phyloP scores from a whole-genome alignment of 2,888 invertebrate species.

The Cistogaster globosa region DNA sequence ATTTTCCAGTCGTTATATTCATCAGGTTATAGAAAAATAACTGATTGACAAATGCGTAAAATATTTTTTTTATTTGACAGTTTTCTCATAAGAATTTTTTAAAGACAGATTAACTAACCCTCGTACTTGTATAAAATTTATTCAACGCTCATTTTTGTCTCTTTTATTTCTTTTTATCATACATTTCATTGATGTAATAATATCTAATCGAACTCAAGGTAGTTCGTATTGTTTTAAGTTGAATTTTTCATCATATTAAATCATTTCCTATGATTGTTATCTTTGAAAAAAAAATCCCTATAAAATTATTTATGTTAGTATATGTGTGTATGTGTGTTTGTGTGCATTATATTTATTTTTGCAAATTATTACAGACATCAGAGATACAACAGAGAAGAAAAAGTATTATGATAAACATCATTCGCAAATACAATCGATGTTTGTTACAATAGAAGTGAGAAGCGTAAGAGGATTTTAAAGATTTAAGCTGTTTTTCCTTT shows the following conservation, averaged over 20 bases:
- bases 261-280: constrained; percentile 45
- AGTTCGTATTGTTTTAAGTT: constrained; percentile 29
- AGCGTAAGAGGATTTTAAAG: constrained; percentile 67
- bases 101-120: no score
- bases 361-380: background rate
- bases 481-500: constrained; percentile 66
- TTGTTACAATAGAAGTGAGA: constrained; percentile 64
- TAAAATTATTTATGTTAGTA: background rate
- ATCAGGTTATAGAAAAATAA: no score
- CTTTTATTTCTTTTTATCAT: background rate
- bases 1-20: no score
- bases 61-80: no score
- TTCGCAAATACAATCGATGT: constrained; percentile 47
- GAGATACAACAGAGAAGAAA: background rate
- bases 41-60: no score
- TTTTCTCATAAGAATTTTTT: no score
- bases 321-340: background rate
- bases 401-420: constrained; percentile 63
- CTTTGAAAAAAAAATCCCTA: constrained; percentile 11
- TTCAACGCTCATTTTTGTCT: constrained; percentile 37
- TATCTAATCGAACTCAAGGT: constrained; percentile 26
- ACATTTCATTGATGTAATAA: constrained; percentile 49
- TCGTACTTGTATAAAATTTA: background rate
- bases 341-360: background rate
- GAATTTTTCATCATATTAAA: constrained; percentile 35